Percentiles rank a stretch among this genome's conserved stretches.
Evolutionary conservation across 2,113 vertebrate genomes (phyloP).

Genomic region (Hemibagrus wyckioides): DNA sequence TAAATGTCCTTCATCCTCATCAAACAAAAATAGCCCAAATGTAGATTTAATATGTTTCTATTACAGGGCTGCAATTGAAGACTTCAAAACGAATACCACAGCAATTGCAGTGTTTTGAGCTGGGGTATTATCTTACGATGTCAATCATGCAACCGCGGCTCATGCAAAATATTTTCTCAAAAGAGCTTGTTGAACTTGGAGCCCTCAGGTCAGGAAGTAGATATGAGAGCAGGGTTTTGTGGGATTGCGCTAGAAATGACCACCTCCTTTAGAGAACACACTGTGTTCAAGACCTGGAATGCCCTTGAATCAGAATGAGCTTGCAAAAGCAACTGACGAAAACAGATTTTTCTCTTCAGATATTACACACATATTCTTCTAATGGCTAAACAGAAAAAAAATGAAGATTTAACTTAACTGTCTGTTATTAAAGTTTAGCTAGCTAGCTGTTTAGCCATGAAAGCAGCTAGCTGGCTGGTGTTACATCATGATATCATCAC

Average conservation of each 20-base stretch:
- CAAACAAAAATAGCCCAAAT: slow-evolving; percentile 40
- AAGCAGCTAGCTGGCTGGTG: neutral
- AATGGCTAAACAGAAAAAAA: neutral
- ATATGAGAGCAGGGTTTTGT: slow-evolving; percentile 41
- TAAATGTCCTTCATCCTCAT: slow-evolving; percentile 31
- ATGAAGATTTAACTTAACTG: neutral
- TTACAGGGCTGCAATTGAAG: slow-evolving; percentile 40
- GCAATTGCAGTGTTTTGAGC: slow-evolving; percentile 42
- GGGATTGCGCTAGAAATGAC: slow-evolving; percentile 23
- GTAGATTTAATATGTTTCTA: slow-evolving; percentile 27
- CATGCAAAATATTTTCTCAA: slow-evolving; percentile 46
- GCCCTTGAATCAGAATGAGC: neutral
- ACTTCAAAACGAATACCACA: slow-evolving; percentile 48
- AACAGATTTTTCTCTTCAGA: neutral
- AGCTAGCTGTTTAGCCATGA: neutral
- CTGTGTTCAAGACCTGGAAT: slow-evolving; percentile 23
- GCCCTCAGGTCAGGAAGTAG: slow-evolving; percentile 34
- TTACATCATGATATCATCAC: neutral
- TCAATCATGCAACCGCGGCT: slow-evolving; percentile 47
- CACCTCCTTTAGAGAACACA: slow-evolving; percentile 41
- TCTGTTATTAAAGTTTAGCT: neutral
- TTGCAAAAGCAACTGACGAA: neutral
- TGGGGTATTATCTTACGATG: slow-evolving; percentile 51
- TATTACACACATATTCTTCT: neutral
- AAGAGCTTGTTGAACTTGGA: slow-evolving; percentile 50